Conservation (phyloP, 2,888 invertebrate genomes). For the Xanthorhoe designata region DNA sequence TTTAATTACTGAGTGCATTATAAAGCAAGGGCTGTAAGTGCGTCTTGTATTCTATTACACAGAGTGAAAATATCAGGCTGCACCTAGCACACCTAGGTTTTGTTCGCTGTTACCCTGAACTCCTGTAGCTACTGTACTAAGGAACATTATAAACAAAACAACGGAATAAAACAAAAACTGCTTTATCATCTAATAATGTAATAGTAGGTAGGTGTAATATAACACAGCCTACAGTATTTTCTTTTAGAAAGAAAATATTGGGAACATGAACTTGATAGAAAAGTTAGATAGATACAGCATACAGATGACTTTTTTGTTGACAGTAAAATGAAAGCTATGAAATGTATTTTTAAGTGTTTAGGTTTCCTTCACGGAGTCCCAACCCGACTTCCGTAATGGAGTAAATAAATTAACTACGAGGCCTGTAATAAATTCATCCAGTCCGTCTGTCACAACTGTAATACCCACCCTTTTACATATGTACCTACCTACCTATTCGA, state of each 20-base stretch:
- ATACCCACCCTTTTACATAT: conserved; percentile 37
- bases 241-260: not conserved
- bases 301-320: not conserved
- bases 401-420: conserved; percentile 45
- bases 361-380: conserved; percentile 24
- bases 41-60: conserved; percentile 7
- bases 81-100: not conserved
- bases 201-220: too few species aligned
- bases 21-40: conserved; percentile 21
- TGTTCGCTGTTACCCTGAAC: not conserved
- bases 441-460: conserved; percentile 44
- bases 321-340: conserved; percentile 12
- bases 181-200: not conserved
- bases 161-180: not conserved
- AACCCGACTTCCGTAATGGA: conserved; percentile 34
- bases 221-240: not conserved
- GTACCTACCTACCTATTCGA: conserved; percentile 38
- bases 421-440: conserved; percentile 45
- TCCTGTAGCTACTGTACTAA: too few species aligned
- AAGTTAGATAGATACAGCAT: not conserved
- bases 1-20: conserved; percentile 10
- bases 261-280: not conserved
- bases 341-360: conserved; percentile 28
- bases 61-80: not conserved
- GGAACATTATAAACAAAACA: too few species aligned